Evolutionary conservation across 2,797 vertebrate genomes (phyloP), one percentile per base, ranked within the genome.

Genomic region (Hemibagrus guttatus): DNA sequence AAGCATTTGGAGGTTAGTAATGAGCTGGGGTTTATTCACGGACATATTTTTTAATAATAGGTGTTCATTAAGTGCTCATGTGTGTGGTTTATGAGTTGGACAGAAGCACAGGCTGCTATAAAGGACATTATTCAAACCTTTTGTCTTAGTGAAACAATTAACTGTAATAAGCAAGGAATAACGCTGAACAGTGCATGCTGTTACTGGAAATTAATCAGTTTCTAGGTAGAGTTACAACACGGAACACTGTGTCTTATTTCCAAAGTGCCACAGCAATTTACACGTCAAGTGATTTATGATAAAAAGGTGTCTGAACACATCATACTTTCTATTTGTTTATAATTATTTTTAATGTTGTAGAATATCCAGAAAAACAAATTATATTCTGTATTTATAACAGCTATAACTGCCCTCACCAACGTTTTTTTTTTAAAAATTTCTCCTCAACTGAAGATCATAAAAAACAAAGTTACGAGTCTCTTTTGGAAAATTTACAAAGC

Each of bases 1-100:
- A 93, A 93, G 61, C 42, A 63, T 84, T 64, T 63, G 39, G 28
- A 19, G 81, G 54, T 79, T 54, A 63, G 59, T 86, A 85, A 85
- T 85, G 49, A 87, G 16, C 16, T 31, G n/a, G 26, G 80, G 63
- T 82, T 82, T 64, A 85, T 64, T 39, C 81, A 11, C 42, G 17
- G 52, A 82, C 63, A 66, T 28, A 49, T 84, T 72, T 39, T 84
- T 61, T 84, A 72, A 83, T 72, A 23, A 16, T 72, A 68, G 49
- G 39, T 82, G 31, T 71, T 87, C 28, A 68, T 83, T 83, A 78
- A 56, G 11, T 76, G 23, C 81, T 83, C 26, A 7, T 83, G 75
- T 78, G 31, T 59, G 28, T 59, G 54, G 31, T 28, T 84, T 81
- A 66, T n/a, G 61, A 81, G 42, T 49, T 66, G 61, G 61, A 81